A percentile compares a stretch with the other conserved stretches of the same genome.
Evolutionary conservation across 1,140 invertebrate species (phyloP).

Genomic region (Bombus pascuorum): DNA sequence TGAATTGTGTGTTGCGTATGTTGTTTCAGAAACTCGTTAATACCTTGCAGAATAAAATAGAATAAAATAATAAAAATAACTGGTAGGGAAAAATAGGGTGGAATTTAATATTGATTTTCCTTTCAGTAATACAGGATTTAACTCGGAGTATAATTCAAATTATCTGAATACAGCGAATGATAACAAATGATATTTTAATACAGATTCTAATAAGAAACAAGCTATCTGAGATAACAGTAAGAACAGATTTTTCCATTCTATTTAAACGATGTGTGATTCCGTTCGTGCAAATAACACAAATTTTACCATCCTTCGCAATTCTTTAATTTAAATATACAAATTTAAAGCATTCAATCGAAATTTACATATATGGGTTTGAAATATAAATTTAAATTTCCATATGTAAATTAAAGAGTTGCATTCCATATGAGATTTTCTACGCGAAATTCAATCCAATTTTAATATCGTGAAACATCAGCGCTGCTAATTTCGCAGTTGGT

Average conservation of each 20-base stretch:
- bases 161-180: too few species aligned
- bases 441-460: neutral
- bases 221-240: neutral
- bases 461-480: neutral
- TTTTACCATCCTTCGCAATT: neutral
- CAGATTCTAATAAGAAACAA: neutral
- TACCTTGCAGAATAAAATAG: neutral
- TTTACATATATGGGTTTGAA: neutral
- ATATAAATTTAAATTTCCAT: neutral
- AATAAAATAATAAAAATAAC: neutral
- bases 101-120: neutral
- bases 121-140: neutral
- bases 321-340: neutral
- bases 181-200: neutral
- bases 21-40: neutral
- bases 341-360: neutral
- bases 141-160: neutral
- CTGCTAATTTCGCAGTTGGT: neutral
- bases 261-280: neutral
- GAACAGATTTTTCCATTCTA: neutral
- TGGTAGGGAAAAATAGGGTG: too few species aligned
- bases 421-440: neutral
- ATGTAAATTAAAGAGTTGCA: neutral
- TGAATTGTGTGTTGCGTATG: neutral
- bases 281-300: neutral